These are phyloP conservation scores for Stenchaetothrips biformis DNA, from an alignment of 2,888 invertebrate species.

Conservation along the genomic window DNA sequence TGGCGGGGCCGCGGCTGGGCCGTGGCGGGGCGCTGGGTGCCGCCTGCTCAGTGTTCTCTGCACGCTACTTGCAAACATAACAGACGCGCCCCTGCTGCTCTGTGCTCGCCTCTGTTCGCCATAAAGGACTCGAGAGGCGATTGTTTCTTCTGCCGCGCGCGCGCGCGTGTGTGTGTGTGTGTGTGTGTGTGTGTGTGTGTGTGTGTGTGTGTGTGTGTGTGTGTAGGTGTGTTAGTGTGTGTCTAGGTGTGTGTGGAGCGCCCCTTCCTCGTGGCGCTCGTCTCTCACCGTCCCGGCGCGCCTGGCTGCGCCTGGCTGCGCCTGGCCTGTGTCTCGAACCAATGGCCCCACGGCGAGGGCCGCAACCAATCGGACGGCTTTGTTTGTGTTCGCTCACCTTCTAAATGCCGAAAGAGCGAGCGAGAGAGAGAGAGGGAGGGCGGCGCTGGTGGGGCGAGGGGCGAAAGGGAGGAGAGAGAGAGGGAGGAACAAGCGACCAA, in stretches of 20 bases:
- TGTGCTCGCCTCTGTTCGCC: neutral
- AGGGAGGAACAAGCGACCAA: too few species aligned
- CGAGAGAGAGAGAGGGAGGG: neutral
- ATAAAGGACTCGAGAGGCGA: slow-evolving; percentile 14
- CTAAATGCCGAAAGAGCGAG: neutral
- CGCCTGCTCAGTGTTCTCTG: slow-evolving; percentile 3
- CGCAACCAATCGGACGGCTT: neutral
- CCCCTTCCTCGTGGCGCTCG: neutral
- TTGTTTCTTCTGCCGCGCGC: neutral
- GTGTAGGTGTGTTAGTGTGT: too few species aligned
- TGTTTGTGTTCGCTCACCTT: neutral
- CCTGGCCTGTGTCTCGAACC: neutral
- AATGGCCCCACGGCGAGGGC: neutral
- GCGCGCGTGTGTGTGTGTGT: too few species aligned
- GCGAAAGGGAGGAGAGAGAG: neutral
- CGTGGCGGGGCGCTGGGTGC: neutral
- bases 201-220: too few species aligned
- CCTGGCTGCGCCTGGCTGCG: neutral
- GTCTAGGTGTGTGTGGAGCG: neutral
- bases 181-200: too few species aligned
- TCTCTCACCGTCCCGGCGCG: neutral
- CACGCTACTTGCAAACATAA: neutral
- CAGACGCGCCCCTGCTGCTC: neutral
- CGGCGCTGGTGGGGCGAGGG: too few species aligned
- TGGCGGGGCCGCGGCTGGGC: too few species aligned